Base-by-base conservation (phyloP, 2,888 invertebrate species). In the Helobdella robusta region DNA sequence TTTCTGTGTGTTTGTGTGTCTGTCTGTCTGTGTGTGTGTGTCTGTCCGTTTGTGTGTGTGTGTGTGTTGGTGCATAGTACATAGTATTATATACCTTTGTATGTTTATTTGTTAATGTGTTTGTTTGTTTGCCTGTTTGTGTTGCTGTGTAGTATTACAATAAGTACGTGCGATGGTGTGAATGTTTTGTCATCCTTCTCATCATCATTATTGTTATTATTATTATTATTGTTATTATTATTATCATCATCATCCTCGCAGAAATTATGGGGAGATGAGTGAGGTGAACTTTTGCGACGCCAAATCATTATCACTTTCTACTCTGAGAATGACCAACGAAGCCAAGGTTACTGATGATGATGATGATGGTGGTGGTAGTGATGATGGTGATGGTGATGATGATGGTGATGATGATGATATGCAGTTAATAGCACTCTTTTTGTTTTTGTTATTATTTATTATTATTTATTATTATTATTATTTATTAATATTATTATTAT, bases 201-300 rank as follows among this genome's bases (percentile, higher is more conserved):
- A 59, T 56, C 50, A 44, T 58, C 11, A 44, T 67, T 32, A 35
- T 34, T 46, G 5, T 67, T 69, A 0, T 68, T 25, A 59, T 54
- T 30, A 48, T 2, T 15, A 18, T 15, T 36, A 35, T 36, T 32
- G 8, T 32, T 28, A 36, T 11, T 56, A 40, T 59, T 40, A 59
- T 64, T 25, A 2, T 50, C 2, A 34, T 36, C 35, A 59, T 32
- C 34, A 30, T 62, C 25, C 8, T 32, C 46, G 40, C 67, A 78
- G 77, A 67, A 75, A 78, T 67, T 75, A 77, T 44, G 83, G 84
- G 15, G 84, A 84, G 67, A 73, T 80, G 59, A 86, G 87, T 0
- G 94, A 93, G 77, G 79, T 85, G 54, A 80, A 84, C 34, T 95
- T 93, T 82, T 97, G 97, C 80, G 92, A 94, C 66, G 86, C 87